Conservation (phyloP, 2,888 invertebrate species). For the Lathronympha strigana region DNA sequence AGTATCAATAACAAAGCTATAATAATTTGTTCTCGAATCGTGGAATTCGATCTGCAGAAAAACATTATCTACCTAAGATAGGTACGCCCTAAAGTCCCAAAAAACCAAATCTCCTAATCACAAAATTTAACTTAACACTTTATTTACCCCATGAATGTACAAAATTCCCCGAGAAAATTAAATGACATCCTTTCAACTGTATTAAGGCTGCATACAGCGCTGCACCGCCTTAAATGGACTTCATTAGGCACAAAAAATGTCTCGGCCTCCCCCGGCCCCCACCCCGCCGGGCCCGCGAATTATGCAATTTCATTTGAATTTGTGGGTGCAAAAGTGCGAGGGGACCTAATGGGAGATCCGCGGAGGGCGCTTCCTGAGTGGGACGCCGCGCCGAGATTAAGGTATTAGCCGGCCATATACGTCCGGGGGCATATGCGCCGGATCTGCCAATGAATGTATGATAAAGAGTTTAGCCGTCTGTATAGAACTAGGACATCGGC, state of each 20-base stretch:
- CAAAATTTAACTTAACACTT: slow-evolving; percentile 15
- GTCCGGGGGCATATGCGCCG: no score
- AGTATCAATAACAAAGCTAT: not conserved
- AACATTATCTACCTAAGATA: not conserved
- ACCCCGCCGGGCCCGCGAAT: slow-evolving; percentile 54
- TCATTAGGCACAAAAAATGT: slow-evolving; percentile 72
- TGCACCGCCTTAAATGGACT: slow-evolving; percentile 61
- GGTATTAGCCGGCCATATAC: no score
- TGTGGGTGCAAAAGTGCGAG: slow-evolving; percentile 62
- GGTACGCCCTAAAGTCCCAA: not conserved
- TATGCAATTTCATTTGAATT: slow-evolving; percentile 82
- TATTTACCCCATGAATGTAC: slow-evolving; percentile 15
- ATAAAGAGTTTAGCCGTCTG: no score
- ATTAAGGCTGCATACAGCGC: slow-evolving; percentile 27
- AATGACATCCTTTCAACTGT: slow-evolving; percentile 29
- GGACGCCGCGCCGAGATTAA: not conserved
- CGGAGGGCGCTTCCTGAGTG: slow-evolving; percentile 18
- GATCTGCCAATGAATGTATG: no score
- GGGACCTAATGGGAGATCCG: slow-evolving; percentile 41
- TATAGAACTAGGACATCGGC: no score
- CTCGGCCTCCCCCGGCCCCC: slow-evolving; percentile 49
- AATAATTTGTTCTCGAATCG: not conserved
- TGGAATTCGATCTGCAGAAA: not conserved
- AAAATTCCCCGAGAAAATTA: slow-evolving; percentile 14
- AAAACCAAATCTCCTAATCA: not conserved